phyloP scores from a whole-genome alignment of 1,140 invertebrate genomes.

The Cydia amplana region DNA sequence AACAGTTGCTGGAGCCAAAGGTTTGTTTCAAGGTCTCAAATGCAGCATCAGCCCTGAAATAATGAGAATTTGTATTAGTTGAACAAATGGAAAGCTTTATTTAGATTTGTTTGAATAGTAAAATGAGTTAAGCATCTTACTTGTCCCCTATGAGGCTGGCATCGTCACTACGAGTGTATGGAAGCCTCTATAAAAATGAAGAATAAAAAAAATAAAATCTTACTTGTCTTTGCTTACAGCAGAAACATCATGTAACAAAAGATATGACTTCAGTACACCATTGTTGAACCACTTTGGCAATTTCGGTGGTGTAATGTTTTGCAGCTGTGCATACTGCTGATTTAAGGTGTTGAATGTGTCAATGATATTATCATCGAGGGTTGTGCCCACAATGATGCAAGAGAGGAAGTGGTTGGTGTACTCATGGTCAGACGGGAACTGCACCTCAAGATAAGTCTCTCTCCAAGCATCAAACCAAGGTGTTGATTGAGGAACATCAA shows the following conservation, averaged over 20 bases:
- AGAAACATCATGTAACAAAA: conserved; percentile 90
- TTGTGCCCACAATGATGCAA: conserved; percentile 93
- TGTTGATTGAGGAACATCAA: conserved; percentile 86
- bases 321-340: conserved; percentile 89
- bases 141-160: too few species aligned
- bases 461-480: conserved; percentile 99
- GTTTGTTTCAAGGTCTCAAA: conserved; percentile 92
- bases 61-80: conserved; percentile 19
- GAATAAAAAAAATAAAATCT: too few species aligned
- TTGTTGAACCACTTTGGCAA: conserved; percentile 95
- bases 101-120: conserved; percentile 25
- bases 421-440: conserved; percentile 96
- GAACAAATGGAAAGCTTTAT: background rate
- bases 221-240: conserved; percentile 67
- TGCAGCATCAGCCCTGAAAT: conserved; percentile 87
- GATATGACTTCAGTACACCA: conserved; percentile 92
- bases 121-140: conserved; percentile 46
- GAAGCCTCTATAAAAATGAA: too few species aligned
- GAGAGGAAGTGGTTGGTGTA: conserved; percentile 96
- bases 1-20: conserved; percentile 92
- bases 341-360: conserved; percentile 88
- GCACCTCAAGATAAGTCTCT: conserved; percentile 93
- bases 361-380: conserved; percentile 88
- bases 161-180: too few species aligned
- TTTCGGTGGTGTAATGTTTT: conserved; percentile 86